These are phyloP conservation scores for Monoplex corrugatus DNA, from an alignment of 2,888 invertebrate genomes.

Conservation along the genomic window DNA sequence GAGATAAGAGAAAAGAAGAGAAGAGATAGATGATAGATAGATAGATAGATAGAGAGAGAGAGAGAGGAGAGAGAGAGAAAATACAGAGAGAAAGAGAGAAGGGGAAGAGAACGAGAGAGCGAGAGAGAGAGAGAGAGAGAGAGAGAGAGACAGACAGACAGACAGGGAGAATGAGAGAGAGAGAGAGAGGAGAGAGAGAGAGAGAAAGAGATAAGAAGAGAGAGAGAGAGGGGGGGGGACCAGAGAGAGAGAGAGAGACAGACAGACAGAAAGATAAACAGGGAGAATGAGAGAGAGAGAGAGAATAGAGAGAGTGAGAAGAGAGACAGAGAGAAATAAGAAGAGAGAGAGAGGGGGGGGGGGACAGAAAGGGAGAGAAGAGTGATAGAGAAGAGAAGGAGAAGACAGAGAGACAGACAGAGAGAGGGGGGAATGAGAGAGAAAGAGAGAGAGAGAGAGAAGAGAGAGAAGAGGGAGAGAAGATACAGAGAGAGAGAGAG, in stretches of 20 bases:
- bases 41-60: too few relatives aligned
- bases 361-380: neutral
- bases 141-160: neutral
- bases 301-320: neutral
- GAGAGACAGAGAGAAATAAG: neutral
- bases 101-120: neutral
- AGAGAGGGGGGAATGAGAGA: neutral
- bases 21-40: too few relatives aligned
- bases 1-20: too few relatives aligned
- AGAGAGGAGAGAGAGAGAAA: too few relatives aligned
- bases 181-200: neutral
- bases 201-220: neutral
- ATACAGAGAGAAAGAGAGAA: too few relatives aligned
- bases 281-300: neutral
- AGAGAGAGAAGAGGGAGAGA: neutral
- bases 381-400: neutral
- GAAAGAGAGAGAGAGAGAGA: neutral
- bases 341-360: neutral
- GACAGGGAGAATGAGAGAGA: neutral
- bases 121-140: neutral
- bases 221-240: too few relatives aligned
- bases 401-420: neutral
- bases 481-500: neutral
- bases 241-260: too few relatives aligned
- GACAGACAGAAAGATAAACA: neutral